Conservation (phyloP, 1,140 invertebrate genomes). For the Hermetia illucens region DNA sequence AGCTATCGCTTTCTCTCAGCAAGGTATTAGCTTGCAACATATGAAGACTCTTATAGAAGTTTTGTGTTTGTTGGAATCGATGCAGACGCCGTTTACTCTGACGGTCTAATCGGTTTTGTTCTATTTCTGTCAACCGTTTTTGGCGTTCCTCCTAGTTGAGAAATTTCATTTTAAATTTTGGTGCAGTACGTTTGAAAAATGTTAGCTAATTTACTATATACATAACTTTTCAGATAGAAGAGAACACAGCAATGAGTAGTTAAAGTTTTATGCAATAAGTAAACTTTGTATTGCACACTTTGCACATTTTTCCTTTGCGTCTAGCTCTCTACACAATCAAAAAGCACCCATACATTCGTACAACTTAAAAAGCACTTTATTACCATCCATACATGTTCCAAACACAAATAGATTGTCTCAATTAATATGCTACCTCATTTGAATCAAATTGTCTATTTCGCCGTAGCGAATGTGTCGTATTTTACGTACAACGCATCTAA, state of each 20-base stretch:
- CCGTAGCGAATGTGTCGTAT: too few relatives aligned
- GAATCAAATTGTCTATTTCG: too few relatives aligned
- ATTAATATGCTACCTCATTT: too few relatives aligned
- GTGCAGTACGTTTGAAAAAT: neutral
- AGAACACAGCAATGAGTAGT: neutral
- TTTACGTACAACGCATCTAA: too few relatives aligned
- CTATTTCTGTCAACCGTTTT: constrained; percentile 50
- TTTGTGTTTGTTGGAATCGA: constrained; percentile 50
- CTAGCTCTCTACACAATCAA: too few relatives aligned
- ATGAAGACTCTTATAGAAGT: constrained; percentile 63
- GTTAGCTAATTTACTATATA: neutral
- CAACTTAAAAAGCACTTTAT: too few relatives aligned
- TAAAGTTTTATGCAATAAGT: too few relatives aligned
- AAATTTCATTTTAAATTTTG: neutral
- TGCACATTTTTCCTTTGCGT: too few relatives aligned
- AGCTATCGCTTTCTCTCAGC: constrained; percentile 31
- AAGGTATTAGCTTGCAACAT: constrained; percentile 50
- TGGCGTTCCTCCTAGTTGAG: constrained; percentile 44
- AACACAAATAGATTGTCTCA: too few relatives aligned
- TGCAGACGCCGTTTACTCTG: constrained; percentile 48
- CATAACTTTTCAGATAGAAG: neutral
- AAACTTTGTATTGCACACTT: too few relatives aligned
- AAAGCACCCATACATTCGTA: too few relatives aligned
- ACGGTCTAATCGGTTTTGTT: constrained; percentile 47
- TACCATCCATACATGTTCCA: too few relatives aligned